Evolutionary conservation across 2,797 vertebrate species (phyloP).

Genomic region (Cynodonichthys magdalenae): DNA sequence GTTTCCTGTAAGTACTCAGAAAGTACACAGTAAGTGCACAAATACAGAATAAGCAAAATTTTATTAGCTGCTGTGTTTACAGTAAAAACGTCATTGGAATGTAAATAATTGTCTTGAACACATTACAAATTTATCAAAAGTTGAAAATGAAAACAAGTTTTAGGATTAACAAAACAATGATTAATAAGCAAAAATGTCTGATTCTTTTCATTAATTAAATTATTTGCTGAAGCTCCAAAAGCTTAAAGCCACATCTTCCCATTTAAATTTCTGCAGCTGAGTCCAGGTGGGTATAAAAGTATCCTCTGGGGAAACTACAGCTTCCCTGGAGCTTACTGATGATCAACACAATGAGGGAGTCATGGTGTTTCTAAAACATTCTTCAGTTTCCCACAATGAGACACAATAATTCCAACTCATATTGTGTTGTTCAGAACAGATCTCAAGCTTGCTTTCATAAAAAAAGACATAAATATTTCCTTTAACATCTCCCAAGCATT

Average conservation of each 20-base stretch:
- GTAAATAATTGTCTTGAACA: neutral
- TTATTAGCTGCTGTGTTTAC: no score
- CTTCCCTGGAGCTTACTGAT: neutral
- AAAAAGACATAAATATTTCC: no score
- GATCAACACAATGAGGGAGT: no score
- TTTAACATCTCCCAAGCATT: no score
- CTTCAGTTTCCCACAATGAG: neutral
- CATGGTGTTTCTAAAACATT: neutral
- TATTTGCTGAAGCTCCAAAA: neutral
- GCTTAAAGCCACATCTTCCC: neutral
- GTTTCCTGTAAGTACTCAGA: no score
- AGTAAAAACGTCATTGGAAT: no score
- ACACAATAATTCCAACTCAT: neutral
- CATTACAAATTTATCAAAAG: no score
- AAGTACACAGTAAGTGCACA: no score
- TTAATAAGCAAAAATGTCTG: neutral
- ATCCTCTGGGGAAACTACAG: neutral
- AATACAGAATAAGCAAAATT: no score
- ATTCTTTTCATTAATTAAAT: neutral
- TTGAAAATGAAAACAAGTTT: neutral
- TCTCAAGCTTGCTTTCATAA: no score
- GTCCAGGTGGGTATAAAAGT: neutral
- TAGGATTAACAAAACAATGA: neutral
- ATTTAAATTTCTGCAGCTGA: neutral
- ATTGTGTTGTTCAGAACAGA: neutral